A percentile compares a stretch with the other conserved stretches of the same genome.
Conservation (phyloP, 2,797 vertebrate genomes). For the Dermochelys coriacea region DNA sequence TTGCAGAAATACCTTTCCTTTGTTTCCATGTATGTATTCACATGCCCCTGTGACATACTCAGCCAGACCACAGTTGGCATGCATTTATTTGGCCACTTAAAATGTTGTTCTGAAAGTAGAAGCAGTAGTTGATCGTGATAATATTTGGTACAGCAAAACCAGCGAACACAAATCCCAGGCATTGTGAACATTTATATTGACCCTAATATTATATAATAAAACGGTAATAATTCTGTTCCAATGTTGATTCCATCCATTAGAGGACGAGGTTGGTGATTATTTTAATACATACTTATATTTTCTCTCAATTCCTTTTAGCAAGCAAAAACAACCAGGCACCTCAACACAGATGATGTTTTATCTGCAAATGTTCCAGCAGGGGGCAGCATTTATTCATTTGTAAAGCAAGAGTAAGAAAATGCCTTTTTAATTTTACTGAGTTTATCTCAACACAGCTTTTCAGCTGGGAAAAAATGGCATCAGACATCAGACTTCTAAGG, state of each 20-base stretch:
- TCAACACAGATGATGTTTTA: accelerated
- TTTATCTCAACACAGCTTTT: neutral
- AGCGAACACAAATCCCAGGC: neutral
- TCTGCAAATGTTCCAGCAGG: slow-evolving; percentile 60
- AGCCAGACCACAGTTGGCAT: neutral
- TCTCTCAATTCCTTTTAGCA: neutral
- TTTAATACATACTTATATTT: neutral
- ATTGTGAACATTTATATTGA: neutral
- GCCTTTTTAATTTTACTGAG: neutral
- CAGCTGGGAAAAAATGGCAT: neutral
- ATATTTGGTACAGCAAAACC: neutral
- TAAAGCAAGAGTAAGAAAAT: neutral
- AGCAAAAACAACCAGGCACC: neutral
- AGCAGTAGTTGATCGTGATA: neutral
- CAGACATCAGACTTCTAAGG: neutral
- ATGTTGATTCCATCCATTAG: neutral
- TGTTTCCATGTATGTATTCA: accelerated
- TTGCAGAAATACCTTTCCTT: neutral
- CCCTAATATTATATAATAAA: neutral
- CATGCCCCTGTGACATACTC: neutral
- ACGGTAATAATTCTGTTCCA: too few relatives aligned
- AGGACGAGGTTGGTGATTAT: neutral
- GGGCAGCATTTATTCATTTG: slow-evolving; percentile 69
- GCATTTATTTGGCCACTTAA: accelerated
- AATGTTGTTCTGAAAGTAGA: neutral